These are phyloP conservation scores for Timema cristinae DNA, from an alignment of 2,888 invertebrate genomes.

Conservation along the genomic window DNA sequence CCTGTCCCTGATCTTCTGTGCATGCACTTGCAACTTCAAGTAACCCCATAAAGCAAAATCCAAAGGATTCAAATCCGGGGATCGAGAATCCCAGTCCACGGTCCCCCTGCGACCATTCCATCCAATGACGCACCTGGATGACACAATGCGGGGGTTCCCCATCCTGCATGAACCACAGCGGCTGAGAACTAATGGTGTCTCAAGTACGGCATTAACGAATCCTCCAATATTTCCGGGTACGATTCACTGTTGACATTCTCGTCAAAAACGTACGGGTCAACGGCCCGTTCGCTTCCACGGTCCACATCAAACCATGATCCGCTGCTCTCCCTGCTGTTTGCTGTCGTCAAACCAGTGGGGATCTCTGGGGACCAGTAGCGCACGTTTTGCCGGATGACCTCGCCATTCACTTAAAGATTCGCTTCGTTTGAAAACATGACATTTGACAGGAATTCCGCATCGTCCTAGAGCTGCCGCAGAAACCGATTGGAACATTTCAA, in stretches of 20 bases:
- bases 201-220: neutral
- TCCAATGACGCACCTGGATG: neutral
- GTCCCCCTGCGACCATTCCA: neutral
- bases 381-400: conserved; percentile 6
- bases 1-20: neutral
- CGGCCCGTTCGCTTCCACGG: neutral
- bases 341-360: neutral
- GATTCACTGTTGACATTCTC: neutral
- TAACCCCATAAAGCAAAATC: conserved; percentile 9
- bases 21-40: neutral
- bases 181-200: neutral
- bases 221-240: neutral
- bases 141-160: neutral
- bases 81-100: conserved; percentile 9
- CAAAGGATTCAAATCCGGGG: conserved; percentile 12
- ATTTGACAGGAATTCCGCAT: no score
- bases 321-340: neutral
- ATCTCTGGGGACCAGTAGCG: neutral
- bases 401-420: conserved; percentile 7
- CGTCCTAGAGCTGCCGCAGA: no score
- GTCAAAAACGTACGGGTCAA: neutral
- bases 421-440: neutral
- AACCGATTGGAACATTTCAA: no score
- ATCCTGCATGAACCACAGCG: neutral
- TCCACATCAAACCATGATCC: conserved; percentile 6